A percentile compares a stretch with the other conserved stretches of the same genome.
phyloP scores from a whole-genome alignment of 1,140 invertebrate genomes.

The Propsilocerus akamusi region DNA sequence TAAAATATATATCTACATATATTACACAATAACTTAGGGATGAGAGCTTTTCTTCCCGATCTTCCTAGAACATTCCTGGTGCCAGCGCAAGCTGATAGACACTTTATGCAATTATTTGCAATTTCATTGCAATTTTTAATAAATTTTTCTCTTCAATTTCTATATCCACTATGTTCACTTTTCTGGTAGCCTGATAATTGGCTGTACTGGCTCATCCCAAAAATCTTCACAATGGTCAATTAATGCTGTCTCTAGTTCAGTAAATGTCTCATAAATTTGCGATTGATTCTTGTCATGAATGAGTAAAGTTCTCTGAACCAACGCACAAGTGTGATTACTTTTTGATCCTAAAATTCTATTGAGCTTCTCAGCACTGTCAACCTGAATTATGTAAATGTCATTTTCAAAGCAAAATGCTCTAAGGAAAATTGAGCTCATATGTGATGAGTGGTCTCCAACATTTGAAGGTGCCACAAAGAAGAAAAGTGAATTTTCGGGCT shows the following conservation, averaged over 20 bases:
- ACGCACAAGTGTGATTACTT: conserved; percentile 33
- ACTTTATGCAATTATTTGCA: no score
- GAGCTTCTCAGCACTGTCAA: conserved; percentile 27
- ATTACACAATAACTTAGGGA: no score
- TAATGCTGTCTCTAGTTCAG: conserved; percentile 30
- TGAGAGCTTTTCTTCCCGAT: no score
- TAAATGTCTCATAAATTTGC: no score
- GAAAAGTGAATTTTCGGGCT: conserved; percentile 36
- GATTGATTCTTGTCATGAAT: conserved; percentile 26
- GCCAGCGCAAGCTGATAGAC: no score
- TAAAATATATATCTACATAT: no score
- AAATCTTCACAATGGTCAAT: conserved; percentile 34
- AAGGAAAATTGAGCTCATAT: conserved; percentile 46
- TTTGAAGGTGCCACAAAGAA: conserved; percentile 37
- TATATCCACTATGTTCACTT: no score
- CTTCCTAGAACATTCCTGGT: no score
- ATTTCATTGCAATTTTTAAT: no score
- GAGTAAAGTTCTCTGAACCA: conserved; percentile 29
- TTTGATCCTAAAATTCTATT: conserved; percentile 27
- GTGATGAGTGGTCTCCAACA: conserved; percentile 38
- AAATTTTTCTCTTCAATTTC: no score
- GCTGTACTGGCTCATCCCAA: conserved; percentile 29
- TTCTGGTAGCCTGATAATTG: conserved; percentile 33
- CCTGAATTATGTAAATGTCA: conserved; percentile 45
- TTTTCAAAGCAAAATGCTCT: conserved; percentile 50